Percentiles rank a stretch among this genome's conserved stretches.
phyloP scores from a whole-genome alignment of 2,888 invertebrate genomes.

The Drosophila affinis region DNA sequence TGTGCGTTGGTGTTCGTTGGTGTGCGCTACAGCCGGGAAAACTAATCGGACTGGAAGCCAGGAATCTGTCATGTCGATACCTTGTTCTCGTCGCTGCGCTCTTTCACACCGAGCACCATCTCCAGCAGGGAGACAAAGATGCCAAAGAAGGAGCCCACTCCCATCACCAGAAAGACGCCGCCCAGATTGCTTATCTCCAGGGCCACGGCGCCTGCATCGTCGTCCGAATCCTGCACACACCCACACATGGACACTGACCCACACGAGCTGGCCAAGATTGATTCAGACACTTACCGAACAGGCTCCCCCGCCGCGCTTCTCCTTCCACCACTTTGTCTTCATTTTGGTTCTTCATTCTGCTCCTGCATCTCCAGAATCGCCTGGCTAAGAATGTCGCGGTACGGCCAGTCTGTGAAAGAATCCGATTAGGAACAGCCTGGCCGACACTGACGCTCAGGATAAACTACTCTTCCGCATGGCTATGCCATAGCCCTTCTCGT shows the following conservation, averaged over 20 bases:
- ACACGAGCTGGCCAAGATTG: slow-evolving; percentile 29
- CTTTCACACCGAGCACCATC: slow-evolving; percentile 81
- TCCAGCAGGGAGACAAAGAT: slow-evolving; percentile 81
- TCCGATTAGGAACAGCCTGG: slow-evolving; percentile 13
- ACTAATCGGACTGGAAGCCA: slow-evolving; percentile 49
- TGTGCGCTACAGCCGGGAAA: slow-evolving; percentile 39
- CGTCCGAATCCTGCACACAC: slow-evolving; percentile 75
- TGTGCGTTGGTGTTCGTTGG: slow-evolving; percentile 26
- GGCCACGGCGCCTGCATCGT: slow-evolving; percentile 83
- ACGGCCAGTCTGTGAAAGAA: slow-evolving; percentile 83
- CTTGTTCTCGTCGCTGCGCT: slow-evolving; percentile 81
- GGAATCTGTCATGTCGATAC: slow-evolving; percentile 58
- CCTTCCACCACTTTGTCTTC: slow-evolving; percentile 96
- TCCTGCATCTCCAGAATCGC: slow-evolving; percentile 94
- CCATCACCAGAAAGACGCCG: slow-evolving; percentile 87
- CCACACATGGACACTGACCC: slow-evolving; percentile 45
- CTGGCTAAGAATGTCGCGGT: slow-evolving; percentile 90
- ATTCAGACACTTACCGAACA: slow-evolving; percentile 86
- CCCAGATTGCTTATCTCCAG: slow-evolving; percentile 88
- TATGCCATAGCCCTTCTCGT: slow-evolving; percentile 90
- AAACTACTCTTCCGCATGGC: slow-evolving; percentile 87
- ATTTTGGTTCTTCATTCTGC: slow-evolving; percentile 89
- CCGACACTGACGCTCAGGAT: not conserved
- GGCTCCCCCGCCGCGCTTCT: slow-evolving; percentile 90
- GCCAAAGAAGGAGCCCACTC: slow-evolving; percentile 84